These are phyloP conservation scores for Psilopsiagon aurifrons DNA, from an alignment of 2,113 vertebrate genomes.

Conservation along the genomic window DNA sequence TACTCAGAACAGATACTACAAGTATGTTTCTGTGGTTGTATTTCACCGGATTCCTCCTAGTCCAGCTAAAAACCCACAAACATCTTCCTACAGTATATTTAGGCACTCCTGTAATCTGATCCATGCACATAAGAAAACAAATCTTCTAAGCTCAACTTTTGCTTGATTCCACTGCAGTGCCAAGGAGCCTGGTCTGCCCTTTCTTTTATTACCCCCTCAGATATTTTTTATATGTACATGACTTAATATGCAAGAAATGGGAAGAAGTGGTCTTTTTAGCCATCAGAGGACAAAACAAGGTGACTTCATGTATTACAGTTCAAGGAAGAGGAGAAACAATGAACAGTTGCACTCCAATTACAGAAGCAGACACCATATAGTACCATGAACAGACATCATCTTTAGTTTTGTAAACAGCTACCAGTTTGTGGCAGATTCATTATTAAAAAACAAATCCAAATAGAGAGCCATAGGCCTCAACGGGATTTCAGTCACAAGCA, in stretches of 20 bases:
- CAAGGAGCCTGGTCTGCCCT: not conserved
- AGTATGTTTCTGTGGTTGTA: not conserved
- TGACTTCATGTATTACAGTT: not conserved
- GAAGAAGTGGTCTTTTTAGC: not conserved
- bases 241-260: not conserved
- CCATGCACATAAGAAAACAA: not conserved
- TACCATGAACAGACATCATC: not conserved
- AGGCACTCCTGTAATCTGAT: constrained; percentile 9
- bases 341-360: not conserved
- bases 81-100: not conserved
- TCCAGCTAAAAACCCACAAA: constrained; percentile 24
- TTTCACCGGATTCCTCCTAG: not conserved
- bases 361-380: not conserved
- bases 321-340: not conserved
- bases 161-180: not conserved
- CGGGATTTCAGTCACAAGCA: not conserved
- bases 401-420: not conserved
- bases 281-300: not conserved
- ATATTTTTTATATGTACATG: not conserved
- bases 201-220: not conserved
- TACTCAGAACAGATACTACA: not conserved
- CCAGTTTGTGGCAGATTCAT: not conserved
- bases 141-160: not conserved
- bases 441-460: not conserved
- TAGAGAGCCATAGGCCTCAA: not conserved